Percentiles rank a stretch among this genome's conserved stretches.
Evolutionary conservation across 2,113 vertebrate species (phyloP).

Genomic region (Chloropsis hardwickii): DNA sequence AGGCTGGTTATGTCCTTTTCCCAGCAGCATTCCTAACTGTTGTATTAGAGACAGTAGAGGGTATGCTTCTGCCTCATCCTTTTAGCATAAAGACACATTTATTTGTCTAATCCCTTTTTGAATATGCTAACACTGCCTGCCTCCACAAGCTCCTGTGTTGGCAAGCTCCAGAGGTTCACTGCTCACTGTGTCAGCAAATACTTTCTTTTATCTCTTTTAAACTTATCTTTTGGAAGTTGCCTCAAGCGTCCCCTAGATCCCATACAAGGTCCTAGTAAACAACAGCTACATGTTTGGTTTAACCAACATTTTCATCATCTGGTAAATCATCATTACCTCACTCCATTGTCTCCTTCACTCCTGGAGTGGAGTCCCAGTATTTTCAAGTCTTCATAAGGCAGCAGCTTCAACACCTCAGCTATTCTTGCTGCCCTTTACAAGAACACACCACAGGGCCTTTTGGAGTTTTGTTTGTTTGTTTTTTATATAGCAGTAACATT

Average conservation of each 20-base stretch:
- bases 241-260: background rate
- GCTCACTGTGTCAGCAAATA: background rate
- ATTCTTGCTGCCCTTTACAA: background rate
- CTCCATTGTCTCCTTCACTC: background rate
- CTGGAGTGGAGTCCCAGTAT: background rate
- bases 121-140: background rate
- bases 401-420: background rate
- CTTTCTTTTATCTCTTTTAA: background rate
- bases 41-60: background rate
- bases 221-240: background rate
- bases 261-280: background rate
- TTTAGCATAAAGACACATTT: background rate
- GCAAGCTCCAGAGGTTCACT: background rate
- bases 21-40: background rate
- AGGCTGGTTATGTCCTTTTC: background rate
- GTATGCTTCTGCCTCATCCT: background rate
- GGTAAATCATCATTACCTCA: background rate
- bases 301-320: background rate
- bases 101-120: background rate
- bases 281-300: background rate
- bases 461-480: background rate
- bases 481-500: background rate
- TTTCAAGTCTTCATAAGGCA: background rate
- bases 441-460: rapidly evolving
- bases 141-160: background rate